A percentile compares a stretch with the other conserved stretches of the same genome.
Conservation (phyloP, 92 coral and sea anemone genomes). For the Actinernus sp. region DNA sequence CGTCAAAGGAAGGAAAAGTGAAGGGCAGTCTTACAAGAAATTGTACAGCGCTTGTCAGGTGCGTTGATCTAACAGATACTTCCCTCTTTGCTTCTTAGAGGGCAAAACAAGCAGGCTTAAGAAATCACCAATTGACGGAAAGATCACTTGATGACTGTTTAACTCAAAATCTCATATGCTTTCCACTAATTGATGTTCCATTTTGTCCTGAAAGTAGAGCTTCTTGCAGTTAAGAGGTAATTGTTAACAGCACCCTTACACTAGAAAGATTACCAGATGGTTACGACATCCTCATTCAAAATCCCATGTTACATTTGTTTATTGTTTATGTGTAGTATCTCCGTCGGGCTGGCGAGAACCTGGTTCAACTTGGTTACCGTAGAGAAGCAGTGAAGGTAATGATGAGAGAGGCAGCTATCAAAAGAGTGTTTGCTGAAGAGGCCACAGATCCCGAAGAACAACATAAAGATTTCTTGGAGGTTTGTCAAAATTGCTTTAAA, state of each 20-base stretch:
- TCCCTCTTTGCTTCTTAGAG: no score
- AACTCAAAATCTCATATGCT: no score
- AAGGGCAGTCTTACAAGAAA: conserved; percentile 40
- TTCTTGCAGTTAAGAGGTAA: no score
- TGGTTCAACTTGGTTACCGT: conserved; percentile 76
- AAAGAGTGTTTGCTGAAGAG: conserved; percentile 76
- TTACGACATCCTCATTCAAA: not conserved
- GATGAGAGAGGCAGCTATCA: conserved; percentile 72
- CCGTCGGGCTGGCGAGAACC: conserved; percentile 63
- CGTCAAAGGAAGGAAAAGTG: conserved; percentile 31
- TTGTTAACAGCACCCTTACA: no score
- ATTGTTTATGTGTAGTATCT: conserved; percentile 69
- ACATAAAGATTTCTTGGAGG: conserved; percentile 77
- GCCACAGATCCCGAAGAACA: conserved; percentile 59
- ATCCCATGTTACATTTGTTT: no score
- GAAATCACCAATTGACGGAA: no score
- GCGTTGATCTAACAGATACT: no score
- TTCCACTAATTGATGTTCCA: no score
- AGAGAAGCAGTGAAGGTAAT: conserved; percentile 88
- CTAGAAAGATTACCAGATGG: no score
- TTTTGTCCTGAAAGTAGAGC: no score
- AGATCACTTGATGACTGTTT: no score
- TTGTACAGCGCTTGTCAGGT: conserved; percentile 86
- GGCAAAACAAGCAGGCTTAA: no score
- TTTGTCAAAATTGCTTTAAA: conserved; percentile 4